phyloP scores from a whole-genome alignment of 2,113 vertebrate genomes.

The Pelecanus crispus region DNA sequence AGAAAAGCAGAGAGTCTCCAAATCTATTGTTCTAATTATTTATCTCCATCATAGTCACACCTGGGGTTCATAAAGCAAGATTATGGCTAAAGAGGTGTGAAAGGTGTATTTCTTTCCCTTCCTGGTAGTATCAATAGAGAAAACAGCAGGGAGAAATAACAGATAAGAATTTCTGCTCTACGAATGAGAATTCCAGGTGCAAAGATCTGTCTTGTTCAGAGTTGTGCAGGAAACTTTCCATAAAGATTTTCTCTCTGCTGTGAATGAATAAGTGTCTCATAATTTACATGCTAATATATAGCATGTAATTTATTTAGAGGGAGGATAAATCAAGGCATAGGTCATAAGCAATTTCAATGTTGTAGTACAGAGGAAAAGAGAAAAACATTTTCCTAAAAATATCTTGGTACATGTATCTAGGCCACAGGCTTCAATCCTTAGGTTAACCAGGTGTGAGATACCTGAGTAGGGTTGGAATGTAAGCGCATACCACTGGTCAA shows the following conservation, averaged over 20 bases:
- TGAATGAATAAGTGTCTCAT: too few relatives aligned
- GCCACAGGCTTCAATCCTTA: not conserved
- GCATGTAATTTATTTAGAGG: not conserved
- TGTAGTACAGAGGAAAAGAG: not conserved
- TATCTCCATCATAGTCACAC: not conserved
- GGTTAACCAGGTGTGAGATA: not conserved
- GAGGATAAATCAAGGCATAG: not conserved
- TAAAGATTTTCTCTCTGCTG: not conserved
- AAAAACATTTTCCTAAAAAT: not conserved
- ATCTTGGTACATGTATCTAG: not conserved
- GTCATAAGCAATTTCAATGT: not conserved
- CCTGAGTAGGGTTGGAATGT: not conserved
- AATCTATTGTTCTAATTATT: not conserved
- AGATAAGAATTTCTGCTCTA: not conserved
- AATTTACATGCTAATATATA: too few relatives aligned
- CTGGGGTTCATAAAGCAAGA: not conserved
- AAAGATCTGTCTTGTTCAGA: not conserved
- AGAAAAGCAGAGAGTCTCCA: not conserved
- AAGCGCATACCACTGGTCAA: not conserved
- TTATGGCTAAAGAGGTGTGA: not conserved
- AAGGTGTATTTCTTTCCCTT: not conserved
- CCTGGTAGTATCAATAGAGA: not conserved
- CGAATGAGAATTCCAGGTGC: not conserved
- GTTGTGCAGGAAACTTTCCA: not conserved
- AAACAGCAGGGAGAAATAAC: not conserved